A percentile compares a stretch with the other conserved stretches of the same genome.
phyloP scores from a whole-genome alignment of 2,797 vertebrate genomes.

The Phaenicophaeus curvirostris region DNA sequence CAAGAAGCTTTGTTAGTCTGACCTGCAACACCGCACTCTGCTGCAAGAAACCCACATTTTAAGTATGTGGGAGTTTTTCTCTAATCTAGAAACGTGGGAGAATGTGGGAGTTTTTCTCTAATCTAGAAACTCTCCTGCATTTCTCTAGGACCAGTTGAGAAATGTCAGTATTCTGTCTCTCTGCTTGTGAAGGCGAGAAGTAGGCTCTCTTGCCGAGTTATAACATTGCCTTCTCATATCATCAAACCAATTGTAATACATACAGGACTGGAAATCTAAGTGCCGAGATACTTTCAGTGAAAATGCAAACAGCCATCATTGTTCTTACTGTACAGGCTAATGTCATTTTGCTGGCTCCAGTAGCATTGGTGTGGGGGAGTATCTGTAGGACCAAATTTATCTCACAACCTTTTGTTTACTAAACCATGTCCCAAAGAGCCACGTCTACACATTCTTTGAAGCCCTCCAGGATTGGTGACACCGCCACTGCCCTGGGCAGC shows the following conservation, averaged over 20 bases:
- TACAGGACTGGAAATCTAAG: neutral
- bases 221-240: neutral
- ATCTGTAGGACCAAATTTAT: neutral
- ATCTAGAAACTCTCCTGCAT: neutral
- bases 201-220: neutral
- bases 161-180: neutral
- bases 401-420: neutral
- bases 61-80: neutral
- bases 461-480: too few relatives aligned
- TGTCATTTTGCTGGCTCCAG: neutral
- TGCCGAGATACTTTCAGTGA: neutral
- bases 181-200: neutral
- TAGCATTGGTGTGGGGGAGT: neutral
- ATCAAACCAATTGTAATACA: neutral
- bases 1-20: neutral
- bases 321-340: neutral
- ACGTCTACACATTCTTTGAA: too few relatives aligned
- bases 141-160: neutral
- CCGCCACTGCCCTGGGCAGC: too few relatives aligned
- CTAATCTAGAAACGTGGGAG: neutral
- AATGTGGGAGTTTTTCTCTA: neutral
- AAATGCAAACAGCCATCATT: neutral
- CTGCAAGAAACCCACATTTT: neutral
- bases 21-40: neutral
- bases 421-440: too few relatives aligned